Evolutionary conservation across 2,797 vertebrate species (phyloP).

Genomic region (Danio aesculapii): DNA sequence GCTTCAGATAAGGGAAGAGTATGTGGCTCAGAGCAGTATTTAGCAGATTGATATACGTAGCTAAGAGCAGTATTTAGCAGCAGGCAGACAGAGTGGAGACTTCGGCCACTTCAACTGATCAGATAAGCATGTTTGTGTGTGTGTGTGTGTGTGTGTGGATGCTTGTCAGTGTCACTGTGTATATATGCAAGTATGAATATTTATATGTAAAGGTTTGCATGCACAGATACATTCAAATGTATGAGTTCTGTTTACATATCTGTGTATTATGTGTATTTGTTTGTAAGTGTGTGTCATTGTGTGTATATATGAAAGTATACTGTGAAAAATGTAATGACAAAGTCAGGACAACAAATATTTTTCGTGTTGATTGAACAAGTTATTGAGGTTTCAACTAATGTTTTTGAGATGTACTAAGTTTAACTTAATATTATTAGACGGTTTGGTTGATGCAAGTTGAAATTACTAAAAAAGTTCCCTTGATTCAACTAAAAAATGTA

Average conservation of each 20-base stretch:
- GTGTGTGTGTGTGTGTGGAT: constrained; percentile 16
- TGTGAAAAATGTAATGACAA: no score
- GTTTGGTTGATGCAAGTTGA: no score
- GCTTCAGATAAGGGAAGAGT: constrained; percentile 57
- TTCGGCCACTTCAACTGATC: constrained; percentile 71
- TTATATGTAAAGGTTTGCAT: background rate
- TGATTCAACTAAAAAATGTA: no score
- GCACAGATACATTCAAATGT: constrained; percentile 4
- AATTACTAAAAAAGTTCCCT: no score
- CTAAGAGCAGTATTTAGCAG: constrained; percentile 66
- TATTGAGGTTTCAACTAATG: no score
- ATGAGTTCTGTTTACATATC: background rate
- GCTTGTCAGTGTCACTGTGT: constrained; percentile 1
- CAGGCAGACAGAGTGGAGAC: constrained; percentile 82
- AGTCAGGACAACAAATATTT: no score
- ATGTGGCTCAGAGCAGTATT: constrained; percentile 61
- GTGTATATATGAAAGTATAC: background rate
- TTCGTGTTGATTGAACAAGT: no score
- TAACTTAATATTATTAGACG: no score
- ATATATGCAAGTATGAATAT: background rate
- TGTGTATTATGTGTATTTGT: background rate
- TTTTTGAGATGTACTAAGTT: no score
- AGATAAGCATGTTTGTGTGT: constrained; percentile 66
- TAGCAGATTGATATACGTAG: constrained; percentile 69
- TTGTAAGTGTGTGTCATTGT: constrained; percentile 33